These are phyloP conservation scores for Hermaeophaga mercurialis DNA, from an alignment of 2,888 invertebrate species.

Conservation along the genomic window DNA sequence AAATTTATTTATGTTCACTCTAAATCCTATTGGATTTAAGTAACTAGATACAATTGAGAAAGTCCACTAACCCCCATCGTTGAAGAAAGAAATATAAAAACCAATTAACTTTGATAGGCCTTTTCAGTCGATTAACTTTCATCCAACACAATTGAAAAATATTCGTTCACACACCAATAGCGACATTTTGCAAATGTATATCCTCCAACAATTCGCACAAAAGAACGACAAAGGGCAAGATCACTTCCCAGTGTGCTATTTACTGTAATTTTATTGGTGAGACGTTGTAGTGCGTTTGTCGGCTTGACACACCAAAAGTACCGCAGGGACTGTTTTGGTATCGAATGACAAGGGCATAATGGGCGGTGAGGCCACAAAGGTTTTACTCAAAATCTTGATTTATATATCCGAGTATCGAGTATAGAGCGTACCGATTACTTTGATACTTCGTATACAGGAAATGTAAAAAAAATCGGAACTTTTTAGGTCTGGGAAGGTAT, in stretches of 20 bases:
- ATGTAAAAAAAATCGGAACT: slow-evolving; percentile 3
- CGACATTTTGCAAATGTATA: too few species aligned
- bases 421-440: not conserved
- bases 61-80: too few species aligned
- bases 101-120: not conserved
- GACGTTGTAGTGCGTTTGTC: slow-evolving; percentile 31
- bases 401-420: slow-evolving; percentile 15
- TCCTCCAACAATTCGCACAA: slow-evolving; percentile 31
- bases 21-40: too few species aligned
- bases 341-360: slow-evolving; percentile 33
- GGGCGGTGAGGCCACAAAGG: slow-evolving; percentile 27
- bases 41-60: too few species aligned
- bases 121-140: slow-evolving; percentile 5
- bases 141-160: not conserved
- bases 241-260: slow-evolving; percentile 31
- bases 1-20: too few species aligned
- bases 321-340: slow-evolving; percentile 33
- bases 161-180: slow-evolving; percentile 10
- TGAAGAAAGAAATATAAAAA: too few species aligned
- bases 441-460: slow-evolving; percentile 1
- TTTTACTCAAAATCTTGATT: slow-evolving; percentile 31
- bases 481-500: too few species aligned
- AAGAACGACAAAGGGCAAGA: slow-evolving; percentile 16
- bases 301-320: slow-evolving; percentile 23
- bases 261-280: slow-evolving; percentile 35